These are phyloP conservation scores for Stigmatopora argus DNA, from an alignment of 2,113 vertebrate genomes.

Conservation along the genomic window DNA sequence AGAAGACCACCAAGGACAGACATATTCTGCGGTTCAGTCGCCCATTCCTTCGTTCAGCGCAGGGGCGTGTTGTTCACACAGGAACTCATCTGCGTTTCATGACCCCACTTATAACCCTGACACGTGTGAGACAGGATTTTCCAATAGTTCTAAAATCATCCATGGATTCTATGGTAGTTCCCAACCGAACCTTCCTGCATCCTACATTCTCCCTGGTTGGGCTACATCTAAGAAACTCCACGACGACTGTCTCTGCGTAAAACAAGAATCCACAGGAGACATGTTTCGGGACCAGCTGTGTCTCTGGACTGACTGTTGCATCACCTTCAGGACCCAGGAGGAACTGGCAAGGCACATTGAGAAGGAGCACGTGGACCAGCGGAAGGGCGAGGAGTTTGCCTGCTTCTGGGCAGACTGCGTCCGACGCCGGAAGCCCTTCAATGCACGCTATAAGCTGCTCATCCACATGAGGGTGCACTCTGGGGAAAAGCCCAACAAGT, in stretches of 20 bases:
- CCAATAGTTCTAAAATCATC: conserved; percentile 61
- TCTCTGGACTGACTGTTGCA: conserved; percentile 90
- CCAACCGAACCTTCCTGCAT: conserved; percentile 34
- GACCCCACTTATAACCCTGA: conserved; percentile 75
- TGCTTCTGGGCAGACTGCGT: conserved; percentile 94
- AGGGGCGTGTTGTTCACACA: conserved; percentile 65
- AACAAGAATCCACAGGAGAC: conserved; percentile 82
- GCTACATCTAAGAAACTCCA: conserved; percentile 47
- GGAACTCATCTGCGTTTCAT: conserved; percentile 66
- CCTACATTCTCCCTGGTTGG: conserved; percentile 40
- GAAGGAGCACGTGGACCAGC: conserved; percentile 92
- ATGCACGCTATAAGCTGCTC: conserved; percentile 95
- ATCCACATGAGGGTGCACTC: conserved; percentile 98
- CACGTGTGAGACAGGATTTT: conserved; percentile 64
- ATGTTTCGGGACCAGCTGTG: conserved; percentile 77
- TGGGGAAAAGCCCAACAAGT: conserved; percentile 95
- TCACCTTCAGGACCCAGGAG: conserved; percentile 82
- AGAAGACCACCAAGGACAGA: conserved; percentile 43
- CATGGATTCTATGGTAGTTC: conserved; percentile 62
- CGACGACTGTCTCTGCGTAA: conserved; percentile 67
- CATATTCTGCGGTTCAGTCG: conserved; percentile 71
- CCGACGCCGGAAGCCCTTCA: conserved; percentile 91
- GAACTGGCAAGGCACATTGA: conserved; percentile 94
- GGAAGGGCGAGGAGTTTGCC: conserved; percentile 94
- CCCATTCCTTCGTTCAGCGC: conserved; percentile 72